phyloP scores from a whole-genome alignment of 1,140 invertebrate species.

The Nasonia longicornis region DNA sequence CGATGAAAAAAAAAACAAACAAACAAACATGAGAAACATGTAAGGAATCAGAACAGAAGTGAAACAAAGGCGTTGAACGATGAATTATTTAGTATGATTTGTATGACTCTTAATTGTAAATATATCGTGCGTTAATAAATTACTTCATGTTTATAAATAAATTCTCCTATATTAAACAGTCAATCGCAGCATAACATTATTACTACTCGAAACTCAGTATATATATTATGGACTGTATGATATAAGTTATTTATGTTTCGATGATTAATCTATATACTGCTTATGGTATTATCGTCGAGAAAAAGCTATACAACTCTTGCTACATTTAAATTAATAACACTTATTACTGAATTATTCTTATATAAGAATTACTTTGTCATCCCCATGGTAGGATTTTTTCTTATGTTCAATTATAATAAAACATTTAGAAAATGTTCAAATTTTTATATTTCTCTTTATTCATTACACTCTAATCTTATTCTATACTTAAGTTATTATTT shows the following conservation, averaged over 20 bases:
- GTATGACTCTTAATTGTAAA: constrained; percentile 47
- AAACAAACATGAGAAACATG: constrained; percentile 9
- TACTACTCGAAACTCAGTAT: constrained; percentile 20
- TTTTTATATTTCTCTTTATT: constrained; percentile 10
- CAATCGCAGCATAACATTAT: constrained; percentile 36
- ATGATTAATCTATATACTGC: constrained; percentile 14
- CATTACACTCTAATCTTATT: background rate
- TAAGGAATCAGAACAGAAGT: background rate
- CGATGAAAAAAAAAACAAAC: background rate
- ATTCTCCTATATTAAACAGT: constrained; percentile 46
- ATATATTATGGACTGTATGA: constrained; percentile 11
- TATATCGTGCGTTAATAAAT: constrained; percentile 47
- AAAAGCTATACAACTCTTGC: constrained; percentile 18
- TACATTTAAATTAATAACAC: constrained; percentile 26
- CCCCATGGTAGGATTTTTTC: constrained; percentile 36
- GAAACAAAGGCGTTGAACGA: constrained; percentile 36
- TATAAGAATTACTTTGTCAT: constrained; percentile 33
- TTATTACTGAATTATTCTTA: constrained; percentile 45
- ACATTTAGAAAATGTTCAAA: constrained; percentile 12
- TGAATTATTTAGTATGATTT: constrained; percentile 47
- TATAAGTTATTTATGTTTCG: constrained; percentile 39
- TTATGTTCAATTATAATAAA: constrained; percentile 36
- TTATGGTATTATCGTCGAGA: background rate
- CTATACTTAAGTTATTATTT: background rate
- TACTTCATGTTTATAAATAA: constrained; percentile 48